Evolutionary conservation across 1,140 invertebrate species (phyloP).

Genomic region (Telenomus remus): DNA sequence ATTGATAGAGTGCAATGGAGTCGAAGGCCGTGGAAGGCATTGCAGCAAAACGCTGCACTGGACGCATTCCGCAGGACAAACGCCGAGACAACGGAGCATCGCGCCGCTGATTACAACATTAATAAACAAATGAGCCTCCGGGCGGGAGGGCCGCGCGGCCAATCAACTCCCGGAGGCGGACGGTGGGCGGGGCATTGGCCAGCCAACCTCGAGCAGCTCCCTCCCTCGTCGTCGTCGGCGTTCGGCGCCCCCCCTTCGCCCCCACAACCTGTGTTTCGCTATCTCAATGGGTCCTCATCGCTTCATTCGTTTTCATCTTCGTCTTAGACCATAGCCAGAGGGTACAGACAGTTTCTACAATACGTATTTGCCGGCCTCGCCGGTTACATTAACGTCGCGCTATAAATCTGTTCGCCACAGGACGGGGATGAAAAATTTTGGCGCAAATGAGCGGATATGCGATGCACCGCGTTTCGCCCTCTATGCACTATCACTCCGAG

Average conservation of each 20-base stretch:
- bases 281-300: conserved; percentile 46
- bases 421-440: conserved; percentile 55
- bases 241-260: conserved; percentile 44
- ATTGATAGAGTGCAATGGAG: conserved; percentile 54
- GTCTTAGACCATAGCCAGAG: conserved; percentile 51
- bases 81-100: conserved; percentile 68
- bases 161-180: conserved; percentile 69
- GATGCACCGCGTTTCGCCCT: conserved; percentile 25
- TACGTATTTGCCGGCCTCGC: conserved; percentile 44
- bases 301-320: conserved; percentile 47
- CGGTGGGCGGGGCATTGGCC: conserved; percentile 66
- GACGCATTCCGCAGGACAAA: conserved; percentile 68
- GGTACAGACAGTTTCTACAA: conserved; percentile 54
- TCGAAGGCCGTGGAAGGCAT: conserved; percentile 54
- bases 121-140: conserved; percentile 76
- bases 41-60: conserved; percentile 65
- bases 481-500: conserved; percentile 29
- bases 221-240: conserved; percentile 32
- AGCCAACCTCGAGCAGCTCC: conserved; percentile 65
- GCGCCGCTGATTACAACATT: conserved; percentile 75
- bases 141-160: conserved; percentile 69
- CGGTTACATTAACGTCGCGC: conserved; percentile 52
- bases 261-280: conserved; percentile 12
- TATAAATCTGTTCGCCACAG: conserved; percentile 53
- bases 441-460: conserved; percentile 50